phyloP scores from a whole-genome alignment of 1,140 invertebrate species.

The Nymphalis io region DNA sequence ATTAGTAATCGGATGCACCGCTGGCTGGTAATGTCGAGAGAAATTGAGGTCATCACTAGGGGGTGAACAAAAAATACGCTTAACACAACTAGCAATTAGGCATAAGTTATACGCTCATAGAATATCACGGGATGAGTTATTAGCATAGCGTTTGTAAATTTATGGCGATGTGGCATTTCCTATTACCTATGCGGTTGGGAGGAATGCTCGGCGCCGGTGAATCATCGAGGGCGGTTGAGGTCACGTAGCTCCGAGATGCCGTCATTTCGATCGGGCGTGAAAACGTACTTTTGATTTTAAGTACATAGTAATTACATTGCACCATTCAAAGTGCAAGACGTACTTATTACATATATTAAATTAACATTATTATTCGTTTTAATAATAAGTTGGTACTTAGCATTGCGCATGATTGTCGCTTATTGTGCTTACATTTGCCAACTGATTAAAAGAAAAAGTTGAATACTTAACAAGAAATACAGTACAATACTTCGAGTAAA shows the following conservation, averaged over 20 bases:
- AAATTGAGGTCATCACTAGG: conserved; percentile 36
- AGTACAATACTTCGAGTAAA: too few relatives aligned
- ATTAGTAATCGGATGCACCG: conserved; percentile 36
- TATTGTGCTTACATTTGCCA: too few relatives aligned
- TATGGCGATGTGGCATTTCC: conserved; percentile 68
- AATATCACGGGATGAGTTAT: conserved; percentile 46
- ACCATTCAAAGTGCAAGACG: not conserved
- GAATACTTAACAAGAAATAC: too few relatives aligned
- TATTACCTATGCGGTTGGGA: conserved; percentile 66
- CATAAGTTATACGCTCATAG: conserved; percentile 25
- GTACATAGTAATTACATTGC: conserved; percentile 1
- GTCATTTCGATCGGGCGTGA: conserved; percentile 49
- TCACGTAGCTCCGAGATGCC: conserved; percentile 61
- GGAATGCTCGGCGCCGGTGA: conserved; percentile 63
- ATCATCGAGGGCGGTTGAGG: conserved; percentile 59
- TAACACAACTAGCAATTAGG: conserved; percentile 2
- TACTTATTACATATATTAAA: not conserved
- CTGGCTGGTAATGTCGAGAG: conserved; percentile 31
- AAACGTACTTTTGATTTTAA: conserved; percentile 19
- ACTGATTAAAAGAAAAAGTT: too few relatives aligned
- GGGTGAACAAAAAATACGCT: conserved; percentile 2
- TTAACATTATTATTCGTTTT: not conserved
- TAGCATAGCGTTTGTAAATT: conserved; percentile 61
- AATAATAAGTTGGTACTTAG: too few relatives aligned
- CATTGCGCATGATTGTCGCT: too few relatives aligned